Percentiles rank a stretch among this genome's conserved stretches.
Conservation (phyloP, 2,797 vertebrate species). For the Macrochelys suwanniensis region DNA sequence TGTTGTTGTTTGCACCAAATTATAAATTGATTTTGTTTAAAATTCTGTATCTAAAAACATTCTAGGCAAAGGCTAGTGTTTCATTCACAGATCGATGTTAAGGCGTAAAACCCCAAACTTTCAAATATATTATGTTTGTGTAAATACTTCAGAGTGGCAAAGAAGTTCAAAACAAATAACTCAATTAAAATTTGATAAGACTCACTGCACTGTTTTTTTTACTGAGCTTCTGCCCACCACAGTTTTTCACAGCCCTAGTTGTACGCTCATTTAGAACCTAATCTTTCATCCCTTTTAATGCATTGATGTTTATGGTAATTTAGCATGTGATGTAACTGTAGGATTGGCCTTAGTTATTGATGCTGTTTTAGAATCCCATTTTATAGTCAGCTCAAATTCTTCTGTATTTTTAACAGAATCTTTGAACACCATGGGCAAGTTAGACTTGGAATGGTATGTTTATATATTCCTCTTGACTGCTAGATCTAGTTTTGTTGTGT, state of each 20-base stretch:
- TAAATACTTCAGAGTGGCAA: background rate
- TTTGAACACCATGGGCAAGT: slow-evolving; percentile 94
- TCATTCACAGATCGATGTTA: background rate
- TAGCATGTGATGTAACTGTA: background rate
- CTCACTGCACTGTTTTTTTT: background rate
- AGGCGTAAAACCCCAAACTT: background rate
- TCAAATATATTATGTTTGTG: background rate
- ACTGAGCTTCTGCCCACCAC: background rate
- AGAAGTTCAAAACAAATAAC: background rate
- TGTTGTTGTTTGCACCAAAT: background rate
- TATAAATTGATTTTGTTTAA: background rate
- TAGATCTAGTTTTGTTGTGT: background rate
- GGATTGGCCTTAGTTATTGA: background rate
- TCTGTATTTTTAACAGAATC: slow-evolving; percentile 83
- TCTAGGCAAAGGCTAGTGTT: background rate
- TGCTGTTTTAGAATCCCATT: background rate
- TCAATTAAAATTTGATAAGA: background rate
- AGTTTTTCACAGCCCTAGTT: background rate
- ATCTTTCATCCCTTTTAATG: background rate
- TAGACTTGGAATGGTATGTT: slow-evolving; percentile 95
- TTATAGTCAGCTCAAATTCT: slow-evolving; percentile 31
- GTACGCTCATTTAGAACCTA: background rate
- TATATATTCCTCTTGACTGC: background rate
- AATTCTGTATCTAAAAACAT: background rate
- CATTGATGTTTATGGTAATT: background rate